phyloP scores from a whole-genome alignment of 2,113 vertebrate species.

The Psittacara wagleri region DNA sequence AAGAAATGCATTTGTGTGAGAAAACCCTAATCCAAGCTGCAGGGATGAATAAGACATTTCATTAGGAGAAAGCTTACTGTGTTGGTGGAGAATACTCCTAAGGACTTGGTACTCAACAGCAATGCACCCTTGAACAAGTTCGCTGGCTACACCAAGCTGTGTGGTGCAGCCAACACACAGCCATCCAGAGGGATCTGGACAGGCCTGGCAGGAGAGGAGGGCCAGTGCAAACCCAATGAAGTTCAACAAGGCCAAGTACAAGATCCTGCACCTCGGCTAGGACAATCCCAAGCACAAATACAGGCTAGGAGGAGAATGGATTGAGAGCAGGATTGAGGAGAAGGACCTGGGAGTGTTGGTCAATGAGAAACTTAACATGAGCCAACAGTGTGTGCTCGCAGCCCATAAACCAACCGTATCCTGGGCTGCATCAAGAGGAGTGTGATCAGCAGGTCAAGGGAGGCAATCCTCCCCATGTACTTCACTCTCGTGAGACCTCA shows the following conservation, averaged over 20 bases:
- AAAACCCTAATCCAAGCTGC: neutral
- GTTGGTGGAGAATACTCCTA: neutral
- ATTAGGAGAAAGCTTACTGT: neutral
- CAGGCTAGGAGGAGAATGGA: neutral
- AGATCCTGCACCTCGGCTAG: neutral
- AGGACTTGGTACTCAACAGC: neutral
- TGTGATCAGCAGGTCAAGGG: neutral
- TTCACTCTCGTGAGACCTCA: neutral
- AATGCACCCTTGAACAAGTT: neutral
- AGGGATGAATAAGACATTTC: neutral
- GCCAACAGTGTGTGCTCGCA: no score
- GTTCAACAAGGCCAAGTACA: neutral
- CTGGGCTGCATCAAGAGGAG: neutral
- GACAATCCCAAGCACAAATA: neutral
- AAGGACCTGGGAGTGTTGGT: accelerated
- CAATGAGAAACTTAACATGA: neutral
- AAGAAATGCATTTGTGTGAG: neutral
- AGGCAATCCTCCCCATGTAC: neutral
- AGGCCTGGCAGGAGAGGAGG: neutral
- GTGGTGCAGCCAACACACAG: neutral
- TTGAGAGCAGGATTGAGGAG: neutral
- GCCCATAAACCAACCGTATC: accelerated
- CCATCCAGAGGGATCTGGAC: neutral
- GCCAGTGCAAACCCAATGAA: neutral
- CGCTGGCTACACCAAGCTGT: neutral